Conservation (phyloP, 23 tunicate genomes). For the Ciona savignyi region DNA sequence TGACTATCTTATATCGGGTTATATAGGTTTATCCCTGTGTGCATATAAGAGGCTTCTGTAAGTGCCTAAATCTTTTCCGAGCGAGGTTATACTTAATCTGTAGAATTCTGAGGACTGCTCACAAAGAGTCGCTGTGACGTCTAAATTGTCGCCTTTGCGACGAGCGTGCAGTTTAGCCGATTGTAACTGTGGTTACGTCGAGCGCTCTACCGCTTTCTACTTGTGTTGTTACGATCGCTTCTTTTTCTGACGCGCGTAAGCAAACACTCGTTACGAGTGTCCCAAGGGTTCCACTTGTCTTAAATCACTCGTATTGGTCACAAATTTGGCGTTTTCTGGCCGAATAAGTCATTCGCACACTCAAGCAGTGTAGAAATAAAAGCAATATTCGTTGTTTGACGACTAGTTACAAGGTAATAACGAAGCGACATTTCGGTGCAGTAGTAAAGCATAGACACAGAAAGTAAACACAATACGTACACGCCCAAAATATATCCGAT, state of each 20-base stretch:
- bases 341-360: background rate
- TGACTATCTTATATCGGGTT: too few relatives aligned
- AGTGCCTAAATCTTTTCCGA: too few relatives aligned
- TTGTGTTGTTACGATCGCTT: background rate
- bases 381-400: background rate
- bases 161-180: constrained; percentile 2
- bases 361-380: background rate
- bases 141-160: background rate
- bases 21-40: too few relatives aligned
- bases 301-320: background rate
- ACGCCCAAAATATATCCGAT: background rate
- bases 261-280: constrained; percentile 1
- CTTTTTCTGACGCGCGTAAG: background rate
- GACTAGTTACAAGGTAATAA: background rate
- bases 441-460: background rate
- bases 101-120: background rate
- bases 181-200: background rate
- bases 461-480: background rate
- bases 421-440: background rate
- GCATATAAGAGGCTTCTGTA: too few relatives aligned
- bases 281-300: background rate
- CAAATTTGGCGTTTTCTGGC: background rate
- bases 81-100: background rate
- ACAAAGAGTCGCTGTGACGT: background rate
- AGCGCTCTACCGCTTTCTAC: background rate